Evolutionary conservation across 2,797 vertebrate species (phyloP).

Genomic region (Pterois miles): DNA sequence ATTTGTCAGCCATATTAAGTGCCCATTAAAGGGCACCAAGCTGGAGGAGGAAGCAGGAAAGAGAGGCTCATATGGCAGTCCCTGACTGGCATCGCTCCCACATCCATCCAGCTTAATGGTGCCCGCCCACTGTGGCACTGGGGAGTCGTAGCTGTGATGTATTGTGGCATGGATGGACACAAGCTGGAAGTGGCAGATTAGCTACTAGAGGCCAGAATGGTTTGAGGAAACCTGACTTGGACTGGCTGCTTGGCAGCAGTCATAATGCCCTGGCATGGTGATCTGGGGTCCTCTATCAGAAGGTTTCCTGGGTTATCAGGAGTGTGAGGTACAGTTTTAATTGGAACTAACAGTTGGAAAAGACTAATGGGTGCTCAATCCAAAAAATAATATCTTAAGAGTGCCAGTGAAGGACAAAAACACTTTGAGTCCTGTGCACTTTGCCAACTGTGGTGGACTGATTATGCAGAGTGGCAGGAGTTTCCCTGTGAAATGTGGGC

Average conservation of each 20-base stretch:
- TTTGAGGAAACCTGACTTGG: slow-evolving; percentile 54
- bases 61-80: slow-evolving; percentile 64
- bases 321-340: not conserved
- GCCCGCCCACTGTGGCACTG: slow-evolving; percentile 61
- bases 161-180: slow-evolving; percentile 61
- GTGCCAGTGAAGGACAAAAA: not conserved
- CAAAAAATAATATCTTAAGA: not conserved
- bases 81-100: slow-evolving; percentile 62
- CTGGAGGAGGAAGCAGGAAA: slow-evolving; percentile 67
- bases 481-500: not conserved
- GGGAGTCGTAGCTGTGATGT: slow-evolving; percentile 69
- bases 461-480: not conserved
- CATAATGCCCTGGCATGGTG: slow-evolving; percentile 18
- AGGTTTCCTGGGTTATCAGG: slow-evolving; percentile 12
- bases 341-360: not conserved
- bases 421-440: not conserved
- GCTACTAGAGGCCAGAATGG: slow-evolving; percentile 44
- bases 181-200: slow-evolving; percentile 67
- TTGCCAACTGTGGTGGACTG: not conserved
- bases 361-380: not conserved
- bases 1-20: slow-evolving; percentile 85
- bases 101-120: slow-evolving; percentile 74
- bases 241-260: slow-evolving; percentile 35
- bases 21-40: slow-evolving; percentile 80
- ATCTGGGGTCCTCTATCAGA: slow-evolving; percentile 27